These are phyloP conservation scores for Helogale parvula DNA, from an alignment of 2,113 vertebrate species.

Conservation along the genomic window DNA sequence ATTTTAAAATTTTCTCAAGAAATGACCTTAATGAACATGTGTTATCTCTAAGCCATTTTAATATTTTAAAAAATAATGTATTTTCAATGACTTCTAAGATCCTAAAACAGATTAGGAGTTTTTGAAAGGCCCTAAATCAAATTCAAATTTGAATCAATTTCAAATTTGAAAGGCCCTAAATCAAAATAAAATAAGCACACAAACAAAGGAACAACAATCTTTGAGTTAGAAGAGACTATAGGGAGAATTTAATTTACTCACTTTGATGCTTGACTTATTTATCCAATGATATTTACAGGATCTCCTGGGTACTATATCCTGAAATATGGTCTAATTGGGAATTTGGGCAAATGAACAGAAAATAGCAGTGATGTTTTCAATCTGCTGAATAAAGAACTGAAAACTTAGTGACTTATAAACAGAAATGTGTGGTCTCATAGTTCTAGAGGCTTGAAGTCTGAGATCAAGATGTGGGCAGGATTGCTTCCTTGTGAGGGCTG, in stretches of 20 bases:
- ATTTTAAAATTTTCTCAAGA: neutral
- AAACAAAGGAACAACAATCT: neutral
- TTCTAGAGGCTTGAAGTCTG: neutral
- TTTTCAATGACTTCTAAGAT: neutral
- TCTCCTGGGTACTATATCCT: neutral
- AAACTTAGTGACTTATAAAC: neutral
- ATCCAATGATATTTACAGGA: neutral
- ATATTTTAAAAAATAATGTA: neutral
- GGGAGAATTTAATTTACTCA: neutral
- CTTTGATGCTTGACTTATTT: neutral
- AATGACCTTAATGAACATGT: neutral
- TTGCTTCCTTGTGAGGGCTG: neutral
- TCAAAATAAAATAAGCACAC: neutral
- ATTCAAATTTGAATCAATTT: too few species aligned
- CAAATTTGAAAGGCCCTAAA: neutral
- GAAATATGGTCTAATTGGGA: neutral
- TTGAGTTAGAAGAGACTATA: neutral
- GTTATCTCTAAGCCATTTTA: neutral
- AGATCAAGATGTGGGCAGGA: neutral
- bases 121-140: neutral
- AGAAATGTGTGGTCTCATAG: neutral
- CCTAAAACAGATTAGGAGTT: neutral
- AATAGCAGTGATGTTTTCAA: neutral
- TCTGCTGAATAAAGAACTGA: neutral
- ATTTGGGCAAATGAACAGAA: neutral